Base-by-base conservation (phyloP, 2,888 invertebrate species). In the Folsomia candida region DNA sequence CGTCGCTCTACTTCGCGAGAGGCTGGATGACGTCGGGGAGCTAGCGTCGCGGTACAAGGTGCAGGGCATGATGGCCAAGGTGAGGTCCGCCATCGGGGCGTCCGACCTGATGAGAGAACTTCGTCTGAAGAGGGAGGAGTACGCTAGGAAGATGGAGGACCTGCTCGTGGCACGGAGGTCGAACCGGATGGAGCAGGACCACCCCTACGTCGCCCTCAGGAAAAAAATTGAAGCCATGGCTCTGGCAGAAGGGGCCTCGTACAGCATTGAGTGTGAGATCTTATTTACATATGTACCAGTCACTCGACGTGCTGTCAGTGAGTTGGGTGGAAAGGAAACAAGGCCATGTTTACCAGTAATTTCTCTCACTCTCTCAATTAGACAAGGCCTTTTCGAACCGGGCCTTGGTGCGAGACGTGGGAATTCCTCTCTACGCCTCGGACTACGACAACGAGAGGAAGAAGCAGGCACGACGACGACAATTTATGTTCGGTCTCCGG, bases 371-470 rank as follows among this genome's bases (percentile, higher is more conserved):
- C n/a, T n/a, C n/a, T n/a, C n/a, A n/a, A n/a, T 9, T 11, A 74
- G 74, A 74, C 37, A 64, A 28, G 24, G 57, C 61, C 2, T 71
- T 74, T 28, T 62, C 61, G 2, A 59, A 69, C 4, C 59, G 69
- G 26, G 58, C 61, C 3, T 60, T 69, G 18, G 14, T 72, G n/a
- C 59, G 20, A 2, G 22, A 25, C 9, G 68, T 27, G 9, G 66
- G 65, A 24, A 72, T 68, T 22, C 74, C 74, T 0, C 28, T 75
- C 11, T 75, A 72, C 25, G 70, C 59, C 1, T 70, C 74, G 0
- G 29, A 51, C 9, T 75, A 75, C 29, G 74, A 75, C n/a, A 70
- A 72, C 62, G 67, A 75, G 14, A 29, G 72, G 2, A 75, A 54
- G 20, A 61, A 65, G 24, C 68, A 75, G 26, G 58, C 70, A 2